Evolutionary conservation across 2,888 invertebrate genomes (phyloP), one percentile per base, ranked within the genome.

Genomic region (Physocephala rufipes): DNA sequence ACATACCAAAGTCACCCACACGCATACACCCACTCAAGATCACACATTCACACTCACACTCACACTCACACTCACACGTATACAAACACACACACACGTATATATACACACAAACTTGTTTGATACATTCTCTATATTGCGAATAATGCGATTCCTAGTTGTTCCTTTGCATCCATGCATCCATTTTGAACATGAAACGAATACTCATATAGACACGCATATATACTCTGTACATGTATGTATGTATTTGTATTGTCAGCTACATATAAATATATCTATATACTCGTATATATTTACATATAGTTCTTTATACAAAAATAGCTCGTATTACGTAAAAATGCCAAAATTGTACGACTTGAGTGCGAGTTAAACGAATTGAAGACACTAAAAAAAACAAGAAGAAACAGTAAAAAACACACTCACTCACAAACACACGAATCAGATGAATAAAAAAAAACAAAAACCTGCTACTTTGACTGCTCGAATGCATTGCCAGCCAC

Each of bases 101-200:
- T n/a, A n/a, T n/a, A n/a, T n/a, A 36, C 36, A 36, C 36, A 36
- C 36, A 4, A 36, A 36, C 36, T 7, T 36, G 36, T 36, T 36
- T 9, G 4, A 36, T 9, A 36, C 36, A 36, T 9, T 36, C 36
- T 36, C 5, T 36, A 36, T 9, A 7, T 9, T 36, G 5, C n/a
- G n/a, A n/a, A n/a, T 53, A 13, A 65, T 26, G 45, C 24, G 49
- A 45, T 21, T 36, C 19, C 19, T 63, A 63, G 63, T 47, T 47
- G 24, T 63, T 63, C 16, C 45, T 45, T 73, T 75, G 75, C 76
- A 79, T 77, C 71, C 67, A 72, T 73, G 71, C 69, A 69, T 75
- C 63, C 21, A 63, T 12, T 47, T 16, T 4, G 7, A n/a, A 63
- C 45, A 63, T 47, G 36, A 36, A 36, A 63, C 24, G 7, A 24